Conservation (phyloP, 2,797 vertebrate genomes). For the Tragelaphus oryx region DNA sequence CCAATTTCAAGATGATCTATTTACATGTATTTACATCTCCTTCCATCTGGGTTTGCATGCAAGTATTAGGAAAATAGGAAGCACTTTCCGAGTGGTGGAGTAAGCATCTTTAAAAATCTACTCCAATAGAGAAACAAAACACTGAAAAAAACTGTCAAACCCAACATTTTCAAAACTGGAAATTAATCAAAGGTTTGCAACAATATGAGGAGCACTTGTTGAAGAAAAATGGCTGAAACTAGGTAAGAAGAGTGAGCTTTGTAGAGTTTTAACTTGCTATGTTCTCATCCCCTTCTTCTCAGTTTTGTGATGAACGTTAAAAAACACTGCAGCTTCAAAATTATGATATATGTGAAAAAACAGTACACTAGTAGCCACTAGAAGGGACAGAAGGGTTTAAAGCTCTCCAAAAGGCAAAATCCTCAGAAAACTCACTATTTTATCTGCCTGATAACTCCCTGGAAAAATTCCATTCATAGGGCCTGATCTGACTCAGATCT, state of each 20-base stretch:
- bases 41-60: background rate
- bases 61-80: background rate
- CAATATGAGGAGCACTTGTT: background rate
- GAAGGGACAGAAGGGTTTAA: background rate
- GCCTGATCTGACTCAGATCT: background rate
- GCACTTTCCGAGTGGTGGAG: background rate
- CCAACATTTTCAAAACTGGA: background rate
- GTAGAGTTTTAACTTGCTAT: background rate
- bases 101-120: background rate
- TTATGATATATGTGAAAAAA: background rate
- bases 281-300: background rate
- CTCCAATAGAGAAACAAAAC: background rate
- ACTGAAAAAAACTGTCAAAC: background rate
- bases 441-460: background rate
- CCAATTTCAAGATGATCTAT: background rate
- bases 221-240: background rate
- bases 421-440: background rate
- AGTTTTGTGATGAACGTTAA: background rate
- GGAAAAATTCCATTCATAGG: background rate
- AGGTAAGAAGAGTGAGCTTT: background rate
- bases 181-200: background rate
- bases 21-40: background rate
- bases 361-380: background rate
- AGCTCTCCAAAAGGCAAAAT: background rate
- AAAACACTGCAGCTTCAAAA: background rate